Percentiles rank a stretch among this genome's conserved stretches.
phyloP scores from a whole-genome alignment of 2,113 vertebrate species.

The Pardalotus punctatus region DNA sequence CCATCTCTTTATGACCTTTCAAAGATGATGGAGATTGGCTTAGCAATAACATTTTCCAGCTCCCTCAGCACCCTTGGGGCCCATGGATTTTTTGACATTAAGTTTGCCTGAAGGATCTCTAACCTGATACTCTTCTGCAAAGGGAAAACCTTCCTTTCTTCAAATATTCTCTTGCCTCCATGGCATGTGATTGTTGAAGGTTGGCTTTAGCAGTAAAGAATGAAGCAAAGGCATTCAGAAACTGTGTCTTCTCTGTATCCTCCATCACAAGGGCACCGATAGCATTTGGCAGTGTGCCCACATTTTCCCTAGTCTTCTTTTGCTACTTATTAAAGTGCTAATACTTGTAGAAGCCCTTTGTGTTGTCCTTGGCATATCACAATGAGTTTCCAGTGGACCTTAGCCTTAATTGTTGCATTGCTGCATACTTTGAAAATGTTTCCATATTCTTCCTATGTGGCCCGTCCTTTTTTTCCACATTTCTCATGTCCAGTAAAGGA shows the following conservation, averaged over 20 bases:
- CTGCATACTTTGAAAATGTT: neutral
- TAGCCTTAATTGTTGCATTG: neutral
- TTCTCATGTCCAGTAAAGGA: neutral
- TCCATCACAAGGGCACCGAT: accelerated
- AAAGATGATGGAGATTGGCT: neutral
- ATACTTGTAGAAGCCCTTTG: neutral
- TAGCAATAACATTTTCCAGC: neutral
- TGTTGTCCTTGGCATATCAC: neutral
- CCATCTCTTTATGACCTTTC: neutral
- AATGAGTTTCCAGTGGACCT: neutral
- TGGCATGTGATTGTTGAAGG: neutral
- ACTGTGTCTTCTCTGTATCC: accelerated
- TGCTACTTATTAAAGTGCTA: neutral
- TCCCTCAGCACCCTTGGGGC: neutral
- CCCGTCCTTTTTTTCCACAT: neutral
- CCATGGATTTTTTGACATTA: neutral
- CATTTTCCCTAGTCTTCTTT: neutral
- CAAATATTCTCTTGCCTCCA: neutral
- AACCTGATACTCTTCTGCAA: neutral
- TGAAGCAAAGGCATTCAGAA: neutral
- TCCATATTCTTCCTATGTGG: neutral
- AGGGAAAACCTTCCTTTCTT: neutral
- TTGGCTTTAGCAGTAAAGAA: neutral
- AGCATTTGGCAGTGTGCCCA: neutral
- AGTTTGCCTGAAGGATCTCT: neutral